Percentiles rank a stretch among this genome's conserved stretches.
These are phyloP conservation scores for Cyrtonyx montezumae DNA, from an alignment of 2,113 vertebrate species.

Conservation along the genomic window DNA sequence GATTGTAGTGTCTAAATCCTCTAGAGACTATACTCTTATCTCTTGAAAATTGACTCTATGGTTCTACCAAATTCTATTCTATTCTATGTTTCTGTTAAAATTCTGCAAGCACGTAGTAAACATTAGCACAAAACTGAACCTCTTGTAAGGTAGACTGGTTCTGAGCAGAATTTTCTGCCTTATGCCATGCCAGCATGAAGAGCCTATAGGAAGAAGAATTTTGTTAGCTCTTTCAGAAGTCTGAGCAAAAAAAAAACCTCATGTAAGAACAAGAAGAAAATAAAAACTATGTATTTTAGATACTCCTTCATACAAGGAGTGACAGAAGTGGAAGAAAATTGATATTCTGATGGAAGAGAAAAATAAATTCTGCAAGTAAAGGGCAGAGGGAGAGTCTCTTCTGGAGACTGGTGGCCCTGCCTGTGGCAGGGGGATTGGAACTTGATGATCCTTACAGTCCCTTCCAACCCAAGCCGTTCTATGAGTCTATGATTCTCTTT, in stretches of 20 bases:
- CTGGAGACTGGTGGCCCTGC: too few relatives aligned
- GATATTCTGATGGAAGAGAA: background rate
- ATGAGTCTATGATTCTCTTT: background rate
- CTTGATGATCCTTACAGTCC: too few relatives aligned
- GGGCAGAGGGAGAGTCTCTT: background rate
- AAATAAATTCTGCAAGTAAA: background rate
- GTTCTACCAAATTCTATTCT: too few relatives aligned
- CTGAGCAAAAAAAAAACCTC: background rate
- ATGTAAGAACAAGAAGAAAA: fast-evolving
- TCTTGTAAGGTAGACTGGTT: background rate
- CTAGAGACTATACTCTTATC: background rate
- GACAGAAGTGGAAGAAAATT: background rate
- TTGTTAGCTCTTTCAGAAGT: background rate
- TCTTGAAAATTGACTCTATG: background rate
- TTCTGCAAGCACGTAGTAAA: background rate
- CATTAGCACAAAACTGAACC: background rate
- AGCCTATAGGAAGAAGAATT: background rate
- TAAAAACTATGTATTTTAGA: background rate
- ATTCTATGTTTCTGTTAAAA: too few relatives aligned
- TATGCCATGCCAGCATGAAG: background rate
- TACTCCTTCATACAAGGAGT: background rate
- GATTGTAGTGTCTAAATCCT: background rate
- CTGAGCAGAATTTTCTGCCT: background rate
- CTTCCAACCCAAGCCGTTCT: too few relatives aligned
- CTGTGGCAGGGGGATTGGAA: too few relatives aligned